These are phyloP conservation scores for Aspidapion aeneum DNA, from an alignment of 2,888 invertebrate species.

Conservation along the genomic window DNA sequence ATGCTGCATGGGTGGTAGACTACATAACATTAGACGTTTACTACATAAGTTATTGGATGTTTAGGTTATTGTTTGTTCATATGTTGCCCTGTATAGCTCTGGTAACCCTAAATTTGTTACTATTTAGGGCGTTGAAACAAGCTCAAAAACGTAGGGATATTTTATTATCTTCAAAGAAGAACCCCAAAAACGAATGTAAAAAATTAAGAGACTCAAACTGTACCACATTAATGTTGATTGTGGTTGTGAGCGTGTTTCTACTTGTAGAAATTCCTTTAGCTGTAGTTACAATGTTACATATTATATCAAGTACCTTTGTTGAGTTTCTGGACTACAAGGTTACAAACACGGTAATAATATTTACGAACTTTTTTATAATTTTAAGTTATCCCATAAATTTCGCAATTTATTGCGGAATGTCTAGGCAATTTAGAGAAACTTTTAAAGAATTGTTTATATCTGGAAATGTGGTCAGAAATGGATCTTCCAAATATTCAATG, in stretches of 20 bases:
- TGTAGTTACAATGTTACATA: constrained; percentile 78
- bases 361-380: constrained; percentile 89
- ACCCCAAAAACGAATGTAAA: constrained; percentile 71
- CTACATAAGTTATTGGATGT: constrained; percentile 78
- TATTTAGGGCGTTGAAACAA: constrained; percentile 80
- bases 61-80: constrained; percentile 89
- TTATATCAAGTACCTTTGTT: constrained; percentile 67
- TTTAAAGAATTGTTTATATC: constrained; percentile 81
- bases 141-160: constrained; percentile 60
- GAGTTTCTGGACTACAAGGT: constrained; percentile 72
- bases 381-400: constrained; percentile 92
- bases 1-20: constrained; percentile 67
- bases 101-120: constrained; percentile 81
- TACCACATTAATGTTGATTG: constrained; percentile 84
- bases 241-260: constrained; percentile 80
- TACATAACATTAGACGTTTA: constrained; percentile 69
- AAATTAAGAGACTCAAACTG: constrained; percentile 76
- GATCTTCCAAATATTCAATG: constrained; percentile 73
- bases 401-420: constrained; percentile 96
- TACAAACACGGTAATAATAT: constrained; percentile 72
- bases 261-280: constrained; percentile 81
- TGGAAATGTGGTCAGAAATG: constrained; percentile 57
- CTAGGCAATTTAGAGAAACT: constrained; percentile 88
- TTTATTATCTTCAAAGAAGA: constrained; percentile 43
- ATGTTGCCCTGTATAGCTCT: constrained; percentile 84